A percentile compares a stretch with the other conserved stretches of the same genome.
Evolutionary conservation across 2,113 vertebrate species (phyloP).

Genomic region (pig (Sus scrofa)): T2T-Sscrofa CM000818.6:6958501-6959000

Average conservation of each 20-base stretch:
- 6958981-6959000: constrained; percentile 17
- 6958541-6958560: constrained; percentile 48
- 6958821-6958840: constrained; percentile 86
- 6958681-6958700: background rate
- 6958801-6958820: constrained; percentile 81
- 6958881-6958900: constrained; percentile 77
- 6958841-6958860: constrained; percentile 83
- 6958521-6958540: background rate
- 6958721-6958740: background rate
- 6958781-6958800: constrained; percentile 75
- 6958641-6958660: too few relatives aligned
- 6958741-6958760: background rate
- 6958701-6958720: constrained; percentile 63
- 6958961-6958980: constrained; percentile 46
- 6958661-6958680: too few relatives aligned
- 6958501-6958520: background rate
- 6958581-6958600: constrained; percentile 15
- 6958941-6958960: constrained; percentile 13
- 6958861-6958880: constrained; percentile 83
- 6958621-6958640: too few relatives aligned
- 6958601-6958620: too few relatives aligned
- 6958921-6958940: constrained; percentile 14
- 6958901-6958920: constrained; percentile 61
- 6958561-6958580: constrained; percentile 12
- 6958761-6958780: constrained; percentile 62